Evolutionary conservation across 1,140 invertebrate genomes (phyloP).

Genomic region (Drosophila subpulchrella): DNA sequence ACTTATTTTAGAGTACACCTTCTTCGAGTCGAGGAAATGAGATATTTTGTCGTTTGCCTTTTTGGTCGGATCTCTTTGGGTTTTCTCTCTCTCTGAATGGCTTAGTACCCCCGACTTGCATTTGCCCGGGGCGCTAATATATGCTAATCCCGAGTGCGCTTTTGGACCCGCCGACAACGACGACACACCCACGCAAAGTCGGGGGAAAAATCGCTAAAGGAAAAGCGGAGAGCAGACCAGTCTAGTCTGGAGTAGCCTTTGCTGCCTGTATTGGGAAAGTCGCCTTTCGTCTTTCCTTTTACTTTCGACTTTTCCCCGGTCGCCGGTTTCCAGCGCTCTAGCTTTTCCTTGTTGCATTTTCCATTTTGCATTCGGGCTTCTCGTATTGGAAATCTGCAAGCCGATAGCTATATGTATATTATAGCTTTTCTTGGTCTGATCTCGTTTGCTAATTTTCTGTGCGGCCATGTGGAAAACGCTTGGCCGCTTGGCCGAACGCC

Average conservation of each 20-base stretch:
- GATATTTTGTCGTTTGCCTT: constrained; percentile 10
- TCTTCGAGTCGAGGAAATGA: background rate
- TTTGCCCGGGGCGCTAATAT: constrained; percentile 47
- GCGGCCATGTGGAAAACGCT: constrained; percentile 77
- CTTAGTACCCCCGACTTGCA: constrained; percentile 21
- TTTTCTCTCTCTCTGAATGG: constrained; percentile 25
- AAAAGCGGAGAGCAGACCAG: constrained; percentile 25
- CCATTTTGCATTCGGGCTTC: constrained; percentile 47
- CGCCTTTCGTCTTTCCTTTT: constrained; percentile 66
- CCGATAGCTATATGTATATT: constrained; percentile 25
- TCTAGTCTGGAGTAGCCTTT: constrained; percentile 59
- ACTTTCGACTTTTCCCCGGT: constrained; percentile 79
- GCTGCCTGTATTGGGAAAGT: constrained; percentile 68
- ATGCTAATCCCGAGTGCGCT: constrained; percentile 60
- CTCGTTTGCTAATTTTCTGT: constrained; percentile 77
- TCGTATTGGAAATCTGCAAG: constrained; percentile 57
- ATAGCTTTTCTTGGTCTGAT: constrained; percentile 67
- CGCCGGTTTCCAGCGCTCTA: constrained; percentile 15
- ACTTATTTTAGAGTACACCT: constrained; percentile 1
- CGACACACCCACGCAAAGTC: constrained; percentile 66
- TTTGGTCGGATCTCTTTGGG: constrained; percentile 21
- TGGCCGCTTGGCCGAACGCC: constrained; percentile 55
- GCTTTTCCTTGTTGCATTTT: constrained; percentile 49
- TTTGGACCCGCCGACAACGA: constrained; percentile 18
- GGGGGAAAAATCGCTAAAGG: constrained; percentile 20